phyloP scores from a whole-genome alignment of 2,888 invertebrate genomes.

The Lingula anatina region DNA sequence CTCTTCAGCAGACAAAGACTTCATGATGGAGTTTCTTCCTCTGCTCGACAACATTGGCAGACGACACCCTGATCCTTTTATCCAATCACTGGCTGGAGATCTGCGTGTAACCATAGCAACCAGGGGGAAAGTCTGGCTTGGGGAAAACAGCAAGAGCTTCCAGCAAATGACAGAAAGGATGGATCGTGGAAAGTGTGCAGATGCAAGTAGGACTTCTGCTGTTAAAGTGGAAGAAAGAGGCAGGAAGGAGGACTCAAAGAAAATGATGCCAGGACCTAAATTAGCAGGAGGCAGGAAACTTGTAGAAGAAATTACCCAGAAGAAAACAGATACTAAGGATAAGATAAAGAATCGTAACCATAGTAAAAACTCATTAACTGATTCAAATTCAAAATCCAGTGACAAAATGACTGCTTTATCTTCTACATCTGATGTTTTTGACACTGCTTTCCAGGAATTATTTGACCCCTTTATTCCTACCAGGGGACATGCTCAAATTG shows the following conservation, averaged over 20 bases:
- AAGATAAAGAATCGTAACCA: no score
- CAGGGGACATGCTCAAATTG: slow-evolving; percentile 73
- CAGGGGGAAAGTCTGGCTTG: slow-evolving; percentile 39
- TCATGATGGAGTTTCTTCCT: slow-evolving; percentile 35
- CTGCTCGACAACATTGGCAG: slow-evolving; percentile 28
- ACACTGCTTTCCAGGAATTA: slow-evolving; percentile 62
- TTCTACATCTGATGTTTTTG: slow-evolving; percentile 10
- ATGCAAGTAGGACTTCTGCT: background rate
- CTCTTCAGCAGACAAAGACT: slow-evolving; percentile 18
- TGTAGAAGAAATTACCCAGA: no score
- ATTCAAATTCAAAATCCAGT: no score
- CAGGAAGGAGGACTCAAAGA: background rate
- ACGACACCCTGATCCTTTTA: slow-evolving; percentile 23
- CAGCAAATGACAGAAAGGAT: background rate
- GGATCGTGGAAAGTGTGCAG: no score
- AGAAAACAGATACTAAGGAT: no score
- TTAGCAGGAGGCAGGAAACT: no score
- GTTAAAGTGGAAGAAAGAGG: background rate
- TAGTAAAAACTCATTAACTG: no score
- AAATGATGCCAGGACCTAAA: no score
- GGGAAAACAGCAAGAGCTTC: slow-evolving; percentile 13
- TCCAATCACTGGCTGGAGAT: slow-evolving; percentile 45
- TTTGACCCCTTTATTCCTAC: slow-evolving; percentile 72
- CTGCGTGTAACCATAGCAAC: slow-evolving; percentile 48
- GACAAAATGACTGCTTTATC: no score